Conservation (phyloP, 1,140 invertebrate genomes). For the Hycleus phaleratus region DNA sequence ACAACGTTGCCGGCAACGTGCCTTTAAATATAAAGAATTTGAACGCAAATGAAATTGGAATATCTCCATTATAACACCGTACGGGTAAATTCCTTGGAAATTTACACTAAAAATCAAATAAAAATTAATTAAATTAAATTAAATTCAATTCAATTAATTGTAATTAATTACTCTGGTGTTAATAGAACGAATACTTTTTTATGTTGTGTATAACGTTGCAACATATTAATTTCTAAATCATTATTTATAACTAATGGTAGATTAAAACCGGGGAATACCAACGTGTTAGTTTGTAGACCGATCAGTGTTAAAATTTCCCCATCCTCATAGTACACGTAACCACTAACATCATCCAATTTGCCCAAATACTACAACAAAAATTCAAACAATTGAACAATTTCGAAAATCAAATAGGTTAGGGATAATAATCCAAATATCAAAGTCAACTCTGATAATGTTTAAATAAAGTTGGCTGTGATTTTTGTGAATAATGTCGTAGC, state of each 20-base stretch:
- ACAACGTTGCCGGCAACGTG: slow-evolving; percentile 37
- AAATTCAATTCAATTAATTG: not conserved
- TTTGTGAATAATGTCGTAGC: no score
- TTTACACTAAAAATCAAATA: slow-evolving; percentile 14
- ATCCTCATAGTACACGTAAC: slow-evolving; percentile 38
- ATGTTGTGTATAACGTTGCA: slow-evolving; percentile 28
- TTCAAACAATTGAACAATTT: not conserved
- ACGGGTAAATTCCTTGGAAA: slow-evolving; percentile 26
- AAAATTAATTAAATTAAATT: not conserved
- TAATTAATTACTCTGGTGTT: slow-evolving; percentile 32
- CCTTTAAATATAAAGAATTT: slow-evolving; percentile 34
- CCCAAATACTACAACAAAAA: slow-evolving; percentile 36
- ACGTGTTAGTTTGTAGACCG: slow-evolving; percentile 35
- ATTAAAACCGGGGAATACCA: slow-evolving; percentile 40
- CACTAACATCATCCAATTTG: slow-evolving; percentile 35
- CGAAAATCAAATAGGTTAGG: no score
- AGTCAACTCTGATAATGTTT: no score
- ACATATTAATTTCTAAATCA: slow-evolving; percentile 24
- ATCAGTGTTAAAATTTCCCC: slow-evolving; percentile 31
- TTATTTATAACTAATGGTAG: slow-evolving; percentile 35
- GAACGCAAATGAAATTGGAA: slow-evolving; percentile 30
- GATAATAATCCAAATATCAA: no score
- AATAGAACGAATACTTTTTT: slow-evolving; percentile 34
- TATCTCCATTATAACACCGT: slow-evolving; percentile 39
- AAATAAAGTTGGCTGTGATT: not conserved